phyloP scores from a whole-genome alignment of 2,113 vertebrate genomes.

The Lynx canadensis region DNA sequence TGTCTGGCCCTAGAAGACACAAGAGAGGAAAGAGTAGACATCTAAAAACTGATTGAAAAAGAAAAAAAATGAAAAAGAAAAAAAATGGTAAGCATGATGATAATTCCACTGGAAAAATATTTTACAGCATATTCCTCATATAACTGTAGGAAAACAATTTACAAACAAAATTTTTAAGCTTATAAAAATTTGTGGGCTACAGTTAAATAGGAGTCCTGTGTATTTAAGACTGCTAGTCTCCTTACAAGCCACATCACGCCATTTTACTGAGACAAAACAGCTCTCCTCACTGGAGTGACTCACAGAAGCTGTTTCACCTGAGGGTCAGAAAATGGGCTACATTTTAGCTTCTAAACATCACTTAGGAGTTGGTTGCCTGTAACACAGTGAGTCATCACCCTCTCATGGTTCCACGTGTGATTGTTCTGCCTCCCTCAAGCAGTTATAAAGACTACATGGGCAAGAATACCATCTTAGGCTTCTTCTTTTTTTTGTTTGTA shows the following conservation, averaged over 20 bases:
- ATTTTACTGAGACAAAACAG: neutral
- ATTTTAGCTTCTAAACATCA: neutral
- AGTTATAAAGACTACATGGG: neutral
- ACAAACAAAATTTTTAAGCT: neutral
- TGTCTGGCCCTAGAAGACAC: neutral
- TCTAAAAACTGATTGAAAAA: neutral
- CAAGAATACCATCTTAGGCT: neutral
- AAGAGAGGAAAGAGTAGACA: constrained; percentile 29
- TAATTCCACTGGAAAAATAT: neutral
- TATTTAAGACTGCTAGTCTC: neutral
- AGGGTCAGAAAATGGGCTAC: neutral
- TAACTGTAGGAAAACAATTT: neutral
- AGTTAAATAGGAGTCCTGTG: neutral
- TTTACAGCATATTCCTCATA: neutral
- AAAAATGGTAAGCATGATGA: neutral
- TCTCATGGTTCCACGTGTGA: neutral
- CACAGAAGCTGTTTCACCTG: neutral
- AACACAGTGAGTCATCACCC: neutral
- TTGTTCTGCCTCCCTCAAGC: neutral
- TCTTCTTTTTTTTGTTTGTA: neutral
- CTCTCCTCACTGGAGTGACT: neutral
- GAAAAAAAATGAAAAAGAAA: neutral
- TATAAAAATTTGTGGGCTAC: neutral
- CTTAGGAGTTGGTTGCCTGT: neutral
- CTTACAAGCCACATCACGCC: neutral